Base-by-base conservation (phyloP, 1,140 invertebrate genomes). In the Apis laboriosa region DNA sequence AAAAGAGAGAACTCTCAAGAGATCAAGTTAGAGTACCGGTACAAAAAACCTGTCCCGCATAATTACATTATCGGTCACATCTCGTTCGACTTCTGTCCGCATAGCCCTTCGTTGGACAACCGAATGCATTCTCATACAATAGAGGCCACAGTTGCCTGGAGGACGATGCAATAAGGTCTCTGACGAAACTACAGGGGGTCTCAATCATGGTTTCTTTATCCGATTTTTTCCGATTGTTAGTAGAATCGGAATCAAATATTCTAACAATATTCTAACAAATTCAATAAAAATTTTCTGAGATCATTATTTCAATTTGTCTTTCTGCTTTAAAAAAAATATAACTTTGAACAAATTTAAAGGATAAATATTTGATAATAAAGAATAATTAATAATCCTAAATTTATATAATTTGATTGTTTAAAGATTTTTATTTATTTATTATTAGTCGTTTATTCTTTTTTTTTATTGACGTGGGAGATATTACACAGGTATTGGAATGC, bases 381-480 rank as follows among this genome's bases (percentile, higher is more conserved):
- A 19, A 56, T 28, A 24, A 72, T 72, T 28, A 24, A 43, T 56
- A 34, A 8, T 67, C 4, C 11, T 34, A 58, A 9, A 61, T 21
- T 60, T 19, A 24, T 21, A 19, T 21, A 1, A 67, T n/a, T 21
- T 43, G 34, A 1, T 21, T 49, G 34, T 71, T 84, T 83, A 73
- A 55, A 28, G 73, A 70, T 84, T 85, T 81, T 84, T 73, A 84
- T 88, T 66, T 64, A 58, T 53, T 84, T 55, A 66, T 76, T 51
- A 21, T 76, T 84, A 51, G 81, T 88, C 84, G 73, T 84, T 83
- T 79, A 83, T 87, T 88, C 86, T 86, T 86, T 75, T 86, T 43
- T 90, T 91, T 93, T 90, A 93, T 92, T 92, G 91, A 92, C 92
- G 90, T 92, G 90, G 91, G 88, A 89, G 88, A 91, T 91, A 86